phyloP scores from a whole-genome alignment of 2,888 invertebrate species.

The Imbricaverruca yamaguchii region DNA sequence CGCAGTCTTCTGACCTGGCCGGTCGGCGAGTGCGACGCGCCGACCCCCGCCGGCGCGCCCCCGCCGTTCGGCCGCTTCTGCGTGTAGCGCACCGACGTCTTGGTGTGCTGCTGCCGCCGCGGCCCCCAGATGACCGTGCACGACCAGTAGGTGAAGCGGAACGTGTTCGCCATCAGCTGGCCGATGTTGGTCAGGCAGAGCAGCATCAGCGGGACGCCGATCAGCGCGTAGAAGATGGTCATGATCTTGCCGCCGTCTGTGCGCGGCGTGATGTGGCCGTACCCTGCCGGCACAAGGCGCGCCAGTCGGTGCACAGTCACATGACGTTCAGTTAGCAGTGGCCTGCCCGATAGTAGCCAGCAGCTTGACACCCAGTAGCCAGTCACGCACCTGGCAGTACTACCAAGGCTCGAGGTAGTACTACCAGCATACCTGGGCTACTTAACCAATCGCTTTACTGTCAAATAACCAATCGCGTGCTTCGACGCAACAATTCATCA shows the following conservation, averaged over 20 bases:
- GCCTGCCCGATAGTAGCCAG: too few relatives aligned
- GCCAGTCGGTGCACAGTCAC: too few relatives aligned
- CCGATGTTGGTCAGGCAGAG: constrained; percentile 78
- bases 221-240: constrained; percentile 75
- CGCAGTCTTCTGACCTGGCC: background rate
- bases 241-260: constrained; percentile 73
- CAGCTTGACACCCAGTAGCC: too few relatives aligned
- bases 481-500: too few relatives aligned
- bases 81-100: background rate
- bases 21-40: background rate
- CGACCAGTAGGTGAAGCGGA: constrained; percentile 38
- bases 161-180: constrained; percentile 66
- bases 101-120: background rate
- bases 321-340: too few relatives aligned
- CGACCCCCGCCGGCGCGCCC: background rate
- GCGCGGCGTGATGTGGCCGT: constrained; percentile 73
- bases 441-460: too few relatives aligned
- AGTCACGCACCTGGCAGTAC: too few relatives aligned
- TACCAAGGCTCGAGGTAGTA: too few relatives aligned
- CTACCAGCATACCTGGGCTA: too few relatives aligned
- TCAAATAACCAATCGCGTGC: too few relatives aligned
- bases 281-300: constrained; percentile 53
- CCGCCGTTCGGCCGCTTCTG: too few relatives aligned
- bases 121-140: background rate
- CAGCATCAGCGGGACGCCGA: constrained; percentile 78